Conservation (phyloP, 2,888 invertebrate genomes). For the Erannis defoliaria region DNA sequence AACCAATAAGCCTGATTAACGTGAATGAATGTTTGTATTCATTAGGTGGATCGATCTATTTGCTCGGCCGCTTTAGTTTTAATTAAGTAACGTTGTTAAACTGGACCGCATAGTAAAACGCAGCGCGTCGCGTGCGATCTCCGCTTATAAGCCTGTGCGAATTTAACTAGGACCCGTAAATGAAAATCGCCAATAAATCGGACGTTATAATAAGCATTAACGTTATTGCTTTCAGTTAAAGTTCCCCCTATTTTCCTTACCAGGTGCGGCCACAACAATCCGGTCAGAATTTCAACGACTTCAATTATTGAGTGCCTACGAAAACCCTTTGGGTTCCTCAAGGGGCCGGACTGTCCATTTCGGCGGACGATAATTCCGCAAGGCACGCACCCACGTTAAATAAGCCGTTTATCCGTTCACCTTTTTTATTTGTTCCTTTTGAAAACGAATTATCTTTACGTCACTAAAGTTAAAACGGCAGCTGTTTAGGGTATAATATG, state of each 20-base stretch:
- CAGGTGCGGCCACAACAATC: constrained; percentile 80
- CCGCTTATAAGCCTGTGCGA: constrained; percentile 74
- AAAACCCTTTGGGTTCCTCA: constrained; percentile 80
- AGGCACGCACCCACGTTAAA: constrained; percentile 72
- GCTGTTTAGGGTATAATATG: not conserved
- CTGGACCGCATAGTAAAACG: constrained; percentile 73
- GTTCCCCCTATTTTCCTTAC: constrained; percentile 48
- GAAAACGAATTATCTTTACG: constrained; percentile 37
- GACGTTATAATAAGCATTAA: constrained; percentile 84
- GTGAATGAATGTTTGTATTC: constrained; percentile 47
- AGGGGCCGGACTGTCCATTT: constrained; percentile 83
- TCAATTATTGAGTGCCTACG: constrained; percentile 84
- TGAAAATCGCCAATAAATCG: constrained; percentile 83
- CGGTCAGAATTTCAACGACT: constrained; percentile 83
- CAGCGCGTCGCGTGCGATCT: constrained; percentile 62
- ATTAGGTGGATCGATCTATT: constrained; percentile 72
- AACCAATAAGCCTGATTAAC: constrained; percentile 61
- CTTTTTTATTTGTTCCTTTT: constrained; percentile 59
- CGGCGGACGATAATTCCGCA: constrained; percentile 73
- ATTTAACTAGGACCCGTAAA: constrained; percentile 76
- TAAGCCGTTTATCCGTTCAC: constrained; percentile 65
- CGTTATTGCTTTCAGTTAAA: constrained; percentile 81
- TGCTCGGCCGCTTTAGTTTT: constrained; percentile 80
- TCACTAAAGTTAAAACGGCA: constrained; percentile 22
- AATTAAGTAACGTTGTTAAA: constrained; percentile 79